Evolutionary conservation across 2,113 vertebrate species (phyloP).

Genomic region (Colossoma macropomum): DNA sequence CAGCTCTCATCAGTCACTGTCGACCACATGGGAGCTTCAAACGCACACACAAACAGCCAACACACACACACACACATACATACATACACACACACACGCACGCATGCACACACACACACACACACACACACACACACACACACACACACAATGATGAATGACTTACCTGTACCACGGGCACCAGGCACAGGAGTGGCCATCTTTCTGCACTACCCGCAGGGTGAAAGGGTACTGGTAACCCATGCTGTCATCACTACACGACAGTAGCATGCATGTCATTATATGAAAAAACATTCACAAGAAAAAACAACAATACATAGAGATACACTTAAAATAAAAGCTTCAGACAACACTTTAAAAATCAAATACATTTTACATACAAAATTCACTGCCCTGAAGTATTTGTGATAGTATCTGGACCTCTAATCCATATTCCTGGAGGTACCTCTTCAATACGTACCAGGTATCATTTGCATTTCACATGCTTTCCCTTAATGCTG

Average conservation of each 20-base stretch:
- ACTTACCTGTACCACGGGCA: conserved; percentile 98
- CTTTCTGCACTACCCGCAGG: conserved; percentile 92
- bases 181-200: conserved; percentile 96
- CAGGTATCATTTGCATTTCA: too few relatives aligned
- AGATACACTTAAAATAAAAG: too few relatives aligned
- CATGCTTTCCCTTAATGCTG: too few relatives aligned
- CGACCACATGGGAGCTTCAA: background rate
- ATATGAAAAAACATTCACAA: background rate
- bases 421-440: too few relatives aligned
- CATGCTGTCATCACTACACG: conserved; percentile 95
- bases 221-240: conserved; percentile 99
- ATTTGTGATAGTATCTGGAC: too few relatives aligned
- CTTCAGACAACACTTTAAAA: too few relatives aligned
- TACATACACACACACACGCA: background rate
- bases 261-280: conserved; percentile 3
- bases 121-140: background rate
- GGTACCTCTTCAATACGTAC: too few relatives aligned
- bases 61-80: too few relatives aligned
- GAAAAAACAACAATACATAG: background rate
- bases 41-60: too few relatives aligned
- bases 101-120: background rate
- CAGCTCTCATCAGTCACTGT: conserved; percentile 9
- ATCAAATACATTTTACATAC: too few relatives aligned
- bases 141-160: background rate
- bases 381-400: too few relatives aligned